phyloP scores from a whole-genome alignment of 2,888 invertebrate species.

The Calliphora vomitoria region DNA sequence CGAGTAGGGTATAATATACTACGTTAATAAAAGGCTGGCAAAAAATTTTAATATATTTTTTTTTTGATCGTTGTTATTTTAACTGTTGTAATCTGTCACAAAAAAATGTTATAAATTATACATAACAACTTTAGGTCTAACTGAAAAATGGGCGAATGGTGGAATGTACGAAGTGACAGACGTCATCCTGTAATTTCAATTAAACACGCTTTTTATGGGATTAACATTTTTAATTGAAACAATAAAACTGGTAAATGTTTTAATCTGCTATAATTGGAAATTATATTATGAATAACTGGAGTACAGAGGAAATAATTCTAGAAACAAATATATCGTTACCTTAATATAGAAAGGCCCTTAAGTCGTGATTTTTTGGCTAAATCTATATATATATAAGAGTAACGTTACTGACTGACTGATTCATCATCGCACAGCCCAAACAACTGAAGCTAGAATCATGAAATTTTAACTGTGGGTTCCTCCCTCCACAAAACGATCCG shows the following conservation, averaged over 20 bases:
- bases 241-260: slow-evolving; percentile 47
- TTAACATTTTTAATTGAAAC: slow-evolving; percentile 12
- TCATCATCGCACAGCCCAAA: no score
- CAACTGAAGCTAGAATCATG: no score
- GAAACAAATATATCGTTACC: no score
- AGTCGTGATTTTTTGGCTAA: no score
- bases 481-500: no score
- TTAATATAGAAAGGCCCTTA: no score
- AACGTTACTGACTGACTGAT: no score
- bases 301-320: not conserved
- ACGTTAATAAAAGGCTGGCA: slow-evolving; percentile 71
- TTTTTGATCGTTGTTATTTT: slow-evolving; percentile 50
- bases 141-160: slow-evolving; percentile 22
- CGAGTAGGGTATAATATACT: slow-evolving; percentile 71
- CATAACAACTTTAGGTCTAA: slow-evolving; percentile 75
- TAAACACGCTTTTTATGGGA: not conserved
- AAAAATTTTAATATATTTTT: slow-evolving; percentile 59
- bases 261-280: slow-evolving; percentile 18
- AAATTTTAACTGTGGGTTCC: no score
- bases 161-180: slow-evolving; percentile 6
- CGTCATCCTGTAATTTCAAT: slow-evolving; percentile 37
- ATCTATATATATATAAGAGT: no score
- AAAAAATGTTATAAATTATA: slow-evolving; percentile 83
- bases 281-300: not conserved
- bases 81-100: slow-evolving; percentile 78